A percentile compares a stretch with the other conserved stretches of the same genome.
phyloP scores from a whole-genome alignment of 2,113 vertebrate species.

The Rhipidura dahli region DNA sequence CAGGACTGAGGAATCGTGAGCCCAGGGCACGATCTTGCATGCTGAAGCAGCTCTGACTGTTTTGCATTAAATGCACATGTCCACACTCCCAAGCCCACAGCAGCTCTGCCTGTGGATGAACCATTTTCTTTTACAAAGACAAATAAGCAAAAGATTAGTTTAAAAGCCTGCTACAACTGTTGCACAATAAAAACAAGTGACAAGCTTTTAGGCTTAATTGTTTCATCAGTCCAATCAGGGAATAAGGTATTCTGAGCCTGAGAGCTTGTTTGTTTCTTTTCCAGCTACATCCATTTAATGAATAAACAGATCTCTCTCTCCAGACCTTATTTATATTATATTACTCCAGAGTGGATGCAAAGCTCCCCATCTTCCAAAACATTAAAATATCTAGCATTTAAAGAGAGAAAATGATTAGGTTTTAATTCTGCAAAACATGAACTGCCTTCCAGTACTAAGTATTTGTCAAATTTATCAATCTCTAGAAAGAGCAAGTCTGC shows the following conservation, averaged over 20 bases:
- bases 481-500: background rate
- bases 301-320: background rate
- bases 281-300: background rate
- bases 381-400: background rate
- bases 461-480: background rate
- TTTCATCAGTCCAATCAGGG: background rate
- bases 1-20: slow-evolving; percentile 38
- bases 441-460: background rate
- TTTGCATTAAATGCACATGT: background rate
- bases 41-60: background rate
- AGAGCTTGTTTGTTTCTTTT: slow-evolving; percentile 6
- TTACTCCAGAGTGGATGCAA: background rate
- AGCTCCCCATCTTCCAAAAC: background rate
- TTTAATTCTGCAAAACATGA: background rate
- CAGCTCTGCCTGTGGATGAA: background rate
- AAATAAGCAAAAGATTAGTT: slow-evolving; percentile 12
- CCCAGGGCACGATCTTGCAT: background rate
- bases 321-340: background rate
- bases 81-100: background rate
- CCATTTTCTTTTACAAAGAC: background rate
- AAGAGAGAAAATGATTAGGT: background rate
- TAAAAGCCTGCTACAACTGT: slow-evolving; percentile 13
- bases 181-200: background rate
- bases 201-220: slow-evolving; percentile 43
- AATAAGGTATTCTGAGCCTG: background rate